Evolutionary conservation across 1,140 invertebrate species (phyloP), one percentile per base, ranked within the genome.

Genomic region (Bombus terrestris): DNA sequence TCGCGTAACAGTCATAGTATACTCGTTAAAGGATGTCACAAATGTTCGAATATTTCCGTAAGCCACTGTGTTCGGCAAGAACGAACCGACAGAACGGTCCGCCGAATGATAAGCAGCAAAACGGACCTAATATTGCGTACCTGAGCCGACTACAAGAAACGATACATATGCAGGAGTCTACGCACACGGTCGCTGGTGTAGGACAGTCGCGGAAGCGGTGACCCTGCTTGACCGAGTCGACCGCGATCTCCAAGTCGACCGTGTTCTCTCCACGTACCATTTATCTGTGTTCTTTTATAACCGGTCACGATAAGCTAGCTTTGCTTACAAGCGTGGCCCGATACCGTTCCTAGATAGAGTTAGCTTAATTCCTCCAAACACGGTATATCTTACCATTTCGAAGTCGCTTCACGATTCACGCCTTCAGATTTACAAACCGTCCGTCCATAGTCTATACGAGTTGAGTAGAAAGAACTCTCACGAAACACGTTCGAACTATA

Each of bases 221-320:
- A 91, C 87, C 90, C 79, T 75, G 75, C 69, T 85, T 80, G 83
- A 72, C 81, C 81, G 77, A 81, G 37, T 53, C 57, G 78, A 72
- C 80, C 75, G 79, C 57, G 86, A 91, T 91, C 84, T 85, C 81
- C 66, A 88, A 85, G 64, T 86, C 85, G 81, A 43, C 32, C 47
- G 28, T 78, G 37, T 39, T 69, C 37, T 12, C 37, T 37, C 15
- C 71, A 62, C 68, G 41, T 86, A 82, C 57, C 37, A 64, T 90
- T 90, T 83, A 90, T 90, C 86, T 85, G 62, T n/a, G 3, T 85
- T 39, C 83, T 74, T 90, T 88, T 90, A 82, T 71, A 90, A 86
- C 76, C 57, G 35, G 37, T 25, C 35, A 77, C 64, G 71, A 85
- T 89, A 90, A 88, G 81, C 35, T 53, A 77, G 18, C 35, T 41